A percentile compares a stretch with the other conserved stretches of the same genome.
Conservation (phyloP, 92 coral and sea anemone genomes). For the Porites rus region DNA sequence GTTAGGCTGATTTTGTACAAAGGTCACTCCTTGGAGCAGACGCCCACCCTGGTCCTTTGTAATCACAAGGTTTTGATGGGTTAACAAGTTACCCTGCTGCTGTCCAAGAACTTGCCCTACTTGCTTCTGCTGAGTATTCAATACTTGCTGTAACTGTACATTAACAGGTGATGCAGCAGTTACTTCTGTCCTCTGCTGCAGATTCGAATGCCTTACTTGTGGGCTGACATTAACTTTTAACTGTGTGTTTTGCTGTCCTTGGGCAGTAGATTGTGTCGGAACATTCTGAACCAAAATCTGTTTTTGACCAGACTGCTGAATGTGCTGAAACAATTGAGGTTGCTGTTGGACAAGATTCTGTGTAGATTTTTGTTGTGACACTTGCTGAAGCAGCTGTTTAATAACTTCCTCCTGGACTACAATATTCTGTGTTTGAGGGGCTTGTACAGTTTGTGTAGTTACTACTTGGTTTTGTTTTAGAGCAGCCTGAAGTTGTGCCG, state of each 20-base stretch:
- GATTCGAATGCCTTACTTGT: slow-evolving; percentile 1
- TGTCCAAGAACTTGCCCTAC: slow-evolving; percentile 61
- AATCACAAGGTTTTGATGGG: slow-evolving; percentile 48
- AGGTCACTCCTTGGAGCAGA: slow-evolving; percentile 31
- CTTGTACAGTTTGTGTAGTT: slow-evolving; percentile 42
- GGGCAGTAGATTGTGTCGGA: slow-evolving; percentile 46
- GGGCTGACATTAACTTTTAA: slow-evolving; percentile 16
- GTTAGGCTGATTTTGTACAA: slow-evolving; percentile 44
- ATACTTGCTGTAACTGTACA: slow-evolving; percentile 59
- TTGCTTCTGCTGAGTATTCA: slow-evolving; percentile 55
- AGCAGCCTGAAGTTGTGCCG: slow-evolving; percentile 66
- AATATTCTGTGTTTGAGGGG: slow-evolving; percentile 74
- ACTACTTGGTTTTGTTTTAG: slow-evolving; percentile 64
- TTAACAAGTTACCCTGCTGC: slow-evolving; percentile 45
- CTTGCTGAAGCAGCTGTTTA: slow-evolving; percentile 81
- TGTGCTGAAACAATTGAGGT: slow-evolving; percentile 60
- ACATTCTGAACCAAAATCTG: slow-evolving; percentile 48
- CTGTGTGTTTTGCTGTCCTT: slow-evolving; percentile 30
- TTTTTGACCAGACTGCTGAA: slow-evolving; percentile 64
- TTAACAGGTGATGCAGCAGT: slow-evolving; percentile 38
- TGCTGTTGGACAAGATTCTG: slow-evolving; percentile 53
- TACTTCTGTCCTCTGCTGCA: slow-evolving; percentile 20
- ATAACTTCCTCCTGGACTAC: slow-evolving; percentile 80
- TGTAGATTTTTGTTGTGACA: slow-evolving; percentile 62
- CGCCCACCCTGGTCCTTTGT: slow-evolving; percentile 30